Conservation (phyloP, 2,113 vertebrate genomes). For the Elgaria multicarinata region DNA sequence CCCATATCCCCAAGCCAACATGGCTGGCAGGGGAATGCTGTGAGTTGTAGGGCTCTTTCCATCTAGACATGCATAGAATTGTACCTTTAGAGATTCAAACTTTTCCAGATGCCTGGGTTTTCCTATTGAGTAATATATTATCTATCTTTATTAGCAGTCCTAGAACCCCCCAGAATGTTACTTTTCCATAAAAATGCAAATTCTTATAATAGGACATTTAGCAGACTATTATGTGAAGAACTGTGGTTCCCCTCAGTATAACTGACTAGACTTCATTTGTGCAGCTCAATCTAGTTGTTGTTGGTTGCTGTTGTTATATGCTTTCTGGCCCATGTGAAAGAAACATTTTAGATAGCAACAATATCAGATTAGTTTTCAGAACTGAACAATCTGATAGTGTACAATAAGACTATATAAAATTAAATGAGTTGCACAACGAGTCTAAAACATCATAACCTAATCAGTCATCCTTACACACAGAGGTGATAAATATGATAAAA, state of each 20-base stretch:
- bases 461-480: background rate
- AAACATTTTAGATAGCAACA: background rate
- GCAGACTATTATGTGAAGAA: background rate
- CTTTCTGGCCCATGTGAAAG: background rate
- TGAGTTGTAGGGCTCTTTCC: too few species aligned
- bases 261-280: background rate
- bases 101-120: conserved; percentile 15
- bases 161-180: background rate
- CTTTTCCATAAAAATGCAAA: background rate
- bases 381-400: background rate
- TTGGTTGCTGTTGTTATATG: too few species aligned
- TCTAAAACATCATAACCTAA: background rate
- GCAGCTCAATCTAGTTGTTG: background rate
- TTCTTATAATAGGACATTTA: background rate
- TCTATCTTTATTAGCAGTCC: background rate
- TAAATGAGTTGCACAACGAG: background rate
- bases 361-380: background rate
- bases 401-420: background rate
- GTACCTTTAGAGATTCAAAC: background rate
- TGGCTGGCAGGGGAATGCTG: too few species aligned
- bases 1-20: too few species aligned
- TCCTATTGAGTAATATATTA: background rate
- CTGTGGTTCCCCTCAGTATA: background rate
- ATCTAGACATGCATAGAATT: too few species aligned
- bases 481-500: background rate